Evolutionary conservation across 2,888 invertebrate species (phyloP).

Genomic region (Stenodema calcarata): DNA sequence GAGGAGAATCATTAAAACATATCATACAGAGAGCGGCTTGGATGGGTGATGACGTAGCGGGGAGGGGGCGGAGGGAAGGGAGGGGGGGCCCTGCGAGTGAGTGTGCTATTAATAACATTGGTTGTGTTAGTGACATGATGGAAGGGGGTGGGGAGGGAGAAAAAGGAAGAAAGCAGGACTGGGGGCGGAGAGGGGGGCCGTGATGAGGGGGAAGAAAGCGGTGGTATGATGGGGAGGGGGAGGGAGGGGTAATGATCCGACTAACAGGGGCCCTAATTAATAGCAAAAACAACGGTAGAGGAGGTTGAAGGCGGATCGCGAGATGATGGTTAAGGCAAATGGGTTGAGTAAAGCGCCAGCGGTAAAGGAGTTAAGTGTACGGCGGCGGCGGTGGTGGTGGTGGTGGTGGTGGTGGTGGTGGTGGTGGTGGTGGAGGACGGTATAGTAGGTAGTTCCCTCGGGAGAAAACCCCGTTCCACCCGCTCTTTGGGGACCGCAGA

Average conservation of each 20-base stretch:
- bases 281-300: slow-evolving; percentile 38
- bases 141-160: not conserved
- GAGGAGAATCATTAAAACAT: slow-evolving; percentile 32
- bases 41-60: not conserved
- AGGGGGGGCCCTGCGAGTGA: slow-evolving; percentile 24
- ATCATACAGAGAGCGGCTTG: not conserved
- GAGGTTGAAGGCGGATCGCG: not conserved
- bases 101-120: slow-evolving; percentile 38
- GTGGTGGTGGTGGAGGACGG: not conserved
- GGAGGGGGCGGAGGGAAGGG: not conserved
- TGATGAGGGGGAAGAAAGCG: slow-evolving; percentile 44
- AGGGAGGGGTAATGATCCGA: slow-evolving; percentile 49
- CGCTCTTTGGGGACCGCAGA: not conserved
- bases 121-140: slow-evolving; percentile 35
- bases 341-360: not conserved
- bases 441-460: not conserved
- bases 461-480: not conserved
- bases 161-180: not conserved
- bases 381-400: no score
- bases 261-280: slow-evolving; percentile 51
- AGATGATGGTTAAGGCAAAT: not conserved
- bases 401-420: no score
- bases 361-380: not conserved
- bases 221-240: no score
- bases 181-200: slow-evolving; percentile 23